A percentile compares a stretch with the other conserved stretches of the same genome.
Evolutionary conservation across 2,797 vertebrate genomes (phyloP).

Genomic region (Pantherophis alleghaniensis): DNA sequence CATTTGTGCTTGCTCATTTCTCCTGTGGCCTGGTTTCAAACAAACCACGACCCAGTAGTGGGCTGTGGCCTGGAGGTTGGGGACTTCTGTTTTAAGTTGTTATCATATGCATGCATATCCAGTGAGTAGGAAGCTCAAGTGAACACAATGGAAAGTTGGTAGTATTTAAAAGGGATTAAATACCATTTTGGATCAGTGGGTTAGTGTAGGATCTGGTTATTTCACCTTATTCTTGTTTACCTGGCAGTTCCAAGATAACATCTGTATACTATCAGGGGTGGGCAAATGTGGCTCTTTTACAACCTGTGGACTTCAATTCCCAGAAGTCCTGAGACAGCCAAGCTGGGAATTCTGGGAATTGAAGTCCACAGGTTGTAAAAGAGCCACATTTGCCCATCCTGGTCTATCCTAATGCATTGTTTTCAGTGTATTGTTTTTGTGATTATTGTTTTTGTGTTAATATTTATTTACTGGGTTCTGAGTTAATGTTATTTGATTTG

Average conservation of each 20-base stretch:
- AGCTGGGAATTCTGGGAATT: too few relatives aligned
- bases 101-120: neutral
- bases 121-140: neutral
- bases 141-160: neutral
- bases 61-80: too few relatives aligned
- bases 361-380: too few relatives aligned
- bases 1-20: too few relatives aligned
- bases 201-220: neutral
- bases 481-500: neutral
- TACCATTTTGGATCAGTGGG: neutral
- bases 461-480: neutral
- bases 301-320: too few relatives aligned
- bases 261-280: too few relatives aligned
- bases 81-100: too few relatives aligned
- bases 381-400: too few relatives aligned
- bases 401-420: neutral
- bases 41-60: too few relatives aligned
- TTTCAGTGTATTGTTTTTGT: neutral
- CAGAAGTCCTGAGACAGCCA: too few relatives aligned
- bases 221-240: neutral
- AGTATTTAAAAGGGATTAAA: neutral
- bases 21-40: too few relatives aligned
- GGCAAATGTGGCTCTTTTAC: too few relatives aligned
- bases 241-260: neutral
- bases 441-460: neutral